These are phyloP conservation scores for Apamea anceps DNA, from an alignment of 2,888 invertebrate genomes.

Conservation along the genomic window DNA sequence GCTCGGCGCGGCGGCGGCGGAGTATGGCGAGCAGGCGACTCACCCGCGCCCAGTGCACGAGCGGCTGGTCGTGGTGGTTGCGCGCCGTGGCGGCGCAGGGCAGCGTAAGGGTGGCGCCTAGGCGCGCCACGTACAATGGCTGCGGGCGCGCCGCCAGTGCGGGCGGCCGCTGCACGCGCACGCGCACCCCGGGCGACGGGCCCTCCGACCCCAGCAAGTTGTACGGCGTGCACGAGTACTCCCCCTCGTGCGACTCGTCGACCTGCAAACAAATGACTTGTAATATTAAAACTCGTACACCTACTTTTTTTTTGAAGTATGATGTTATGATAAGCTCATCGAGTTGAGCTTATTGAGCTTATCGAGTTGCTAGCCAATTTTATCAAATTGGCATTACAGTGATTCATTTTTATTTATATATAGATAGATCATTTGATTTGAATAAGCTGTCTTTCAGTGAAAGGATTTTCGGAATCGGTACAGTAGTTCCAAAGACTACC, in stretches of 20 bases:
- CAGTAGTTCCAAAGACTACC: no score
- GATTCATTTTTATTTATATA: no score
- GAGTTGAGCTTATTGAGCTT: no score
- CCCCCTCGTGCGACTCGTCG: slow-evolving; percentile 95
- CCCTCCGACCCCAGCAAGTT: slow-evolving; percentile 97
- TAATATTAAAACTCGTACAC: neutral
- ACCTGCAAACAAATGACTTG: slow-evolving; percentile 85
- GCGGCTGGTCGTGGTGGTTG: slow-evolving; percentile 66
- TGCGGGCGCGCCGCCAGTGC: slow-evolving; percentile 95
- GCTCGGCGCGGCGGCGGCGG: neutral
- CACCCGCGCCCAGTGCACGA: slow-evolving; percentile 73
- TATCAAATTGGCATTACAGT: no score
- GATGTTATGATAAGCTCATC: no score
- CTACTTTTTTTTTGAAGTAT: neutral
- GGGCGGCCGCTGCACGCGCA: slow-evolving; percentile 96
- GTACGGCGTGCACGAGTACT: slow-evolving; percentile 97
- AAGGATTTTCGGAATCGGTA: no score
- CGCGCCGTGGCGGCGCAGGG: slow-evolving; percentile 95
- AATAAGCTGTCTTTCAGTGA: no score
- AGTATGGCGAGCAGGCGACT: neutral
- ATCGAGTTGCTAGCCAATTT: no score
- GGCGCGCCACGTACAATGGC: slow-evolving; percentile 95
- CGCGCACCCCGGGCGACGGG: slow-evolving; percentile 95
- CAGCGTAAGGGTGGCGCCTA: slow-evolving; percentile 95
- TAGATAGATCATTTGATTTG: no score